Percentiles rank a stretch among this genome's conserved stretches.
Conservation (phyloP, 2,113 vertebrate genomes). For the Leptocoma aspasia region DNA sequence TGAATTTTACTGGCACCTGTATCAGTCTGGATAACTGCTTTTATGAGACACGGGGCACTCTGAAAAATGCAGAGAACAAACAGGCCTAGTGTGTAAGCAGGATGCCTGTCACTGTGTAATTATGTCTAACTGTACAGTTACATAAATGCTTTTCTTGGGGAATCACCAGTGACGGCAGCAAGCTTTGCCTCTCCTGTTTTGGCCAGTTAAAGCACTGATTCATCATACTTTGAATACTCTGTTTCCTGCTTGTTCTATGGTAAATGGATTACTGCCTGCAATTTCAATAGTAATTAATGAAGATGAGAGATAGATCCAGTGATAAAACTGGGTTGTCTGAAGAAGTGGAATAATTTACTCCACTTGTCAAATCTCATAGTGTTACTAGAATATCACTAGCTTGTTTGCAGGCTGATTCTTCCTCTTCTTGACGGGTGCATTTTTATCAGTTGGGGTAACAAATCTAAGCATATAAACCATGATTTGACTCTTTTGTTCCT, state of each 20-base stretch:
- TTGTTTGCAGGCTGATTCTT: neutral
- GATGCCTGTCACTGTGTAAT: neutral
- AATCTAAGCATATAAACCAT: neutral
- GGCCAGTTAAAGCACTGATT: slow-evolving; percentile 42
- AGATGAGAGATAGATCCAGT: neutral
- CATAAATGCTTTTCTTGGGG: slow-evolving; percentile 43
- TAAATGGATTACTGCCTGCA: slow-evolving; percentile 5
- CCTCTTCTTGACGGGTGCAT: neutral
- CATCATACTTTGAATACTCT: slow-evolving; percentile 38
- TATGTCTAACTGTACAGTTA: slow-evolving; percentile 31
- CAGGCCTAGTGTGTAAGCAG: neutral
- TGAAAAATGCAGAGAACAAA: neutral
- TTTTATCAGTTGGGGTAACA: neutral
- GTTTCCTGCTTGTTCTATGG: slow-evolving; percentile 26
- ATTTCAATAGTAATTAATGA: slow-evolving; percentile 31
- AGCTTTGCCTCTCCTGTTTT: neutral
- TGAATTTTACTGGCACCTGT: neutral
- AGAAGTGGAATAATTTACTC: neutral
- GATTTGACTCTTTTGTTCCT: neutral
- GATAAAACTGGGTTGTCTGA: neutral
- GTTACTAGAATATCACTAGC: neutral
- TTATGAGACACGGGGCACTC: neutral
- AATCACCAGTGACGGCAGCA: slow-evolving; percentile 38
- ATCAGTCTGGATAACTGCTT: neutral
- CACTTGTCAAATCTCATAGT: neutral